A percentile compares a stretch with the other conserved stretches of the same genome.
These are phyloP conservation scores for Temnopleurus reevesii DNA, from an alignment of 53 echinoderm and acorn worm genomes.

Conservation along the genomic window DNA sequence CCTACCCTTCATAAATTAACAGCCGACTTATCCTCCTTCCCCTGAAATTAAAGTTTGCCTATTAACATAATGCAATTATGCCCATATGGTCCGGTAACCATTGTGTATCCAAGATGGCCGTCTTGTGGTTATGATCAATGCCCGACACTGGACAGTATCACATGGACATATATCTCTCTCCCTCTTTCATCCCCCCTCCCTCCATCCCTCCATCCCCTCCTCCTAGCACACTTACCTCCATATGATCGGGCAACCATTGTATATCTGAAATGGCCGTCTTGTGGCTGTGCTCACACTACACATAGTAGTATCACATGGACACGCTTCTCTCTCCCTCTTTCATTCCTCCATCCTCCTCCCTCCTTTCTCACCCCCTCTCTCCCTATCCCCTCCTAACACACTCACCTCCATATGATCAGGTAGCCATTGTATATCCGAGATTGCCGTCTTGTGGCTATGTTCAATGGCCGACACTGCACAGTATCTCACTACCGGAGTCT, in stretches of 20 bases:
- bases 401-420: conserved; percentile 97
- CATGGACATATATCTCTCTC: background rate
- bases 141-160: conserved; percentile 82
- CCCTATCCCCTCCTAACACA: background rate
- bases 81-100: conserved; percentile 96
- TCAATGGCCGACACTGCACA: conserved; percentile 96
- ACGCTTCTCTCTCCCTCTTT: conserved; percentile 78
- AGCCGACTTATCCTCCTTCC: no score
- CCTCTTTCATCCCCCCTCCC: background rate
- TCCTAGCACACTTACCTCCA: conserved; percentile 64
- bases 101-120: conserved; percentile 80
- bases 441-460: conserved; percentile 91
- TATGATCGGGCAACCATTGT: conserved; percentile 92
- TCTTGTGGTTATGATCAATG: conserved; percentile 90
- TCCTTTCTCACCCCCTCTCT: background rate
- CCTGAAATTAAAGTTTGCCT: no score
- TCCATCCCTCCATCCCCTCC: background rate
- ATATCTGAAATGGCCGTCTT: conserved; percentile 82
- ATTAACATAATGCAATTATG: no score
- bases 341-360: background rate
- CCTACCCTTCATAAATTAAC: no score
- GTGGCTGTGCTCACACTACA: conserved; percentile 75
- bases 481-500: conserved; percentile 93
- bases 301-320: conserved; percentile 87
- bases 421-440: conserved; percentile 89